Base-by-base conservation (phyloP, 2,113 vertebrate species). In the Poeciliopsis turrubarensis region DNA sequence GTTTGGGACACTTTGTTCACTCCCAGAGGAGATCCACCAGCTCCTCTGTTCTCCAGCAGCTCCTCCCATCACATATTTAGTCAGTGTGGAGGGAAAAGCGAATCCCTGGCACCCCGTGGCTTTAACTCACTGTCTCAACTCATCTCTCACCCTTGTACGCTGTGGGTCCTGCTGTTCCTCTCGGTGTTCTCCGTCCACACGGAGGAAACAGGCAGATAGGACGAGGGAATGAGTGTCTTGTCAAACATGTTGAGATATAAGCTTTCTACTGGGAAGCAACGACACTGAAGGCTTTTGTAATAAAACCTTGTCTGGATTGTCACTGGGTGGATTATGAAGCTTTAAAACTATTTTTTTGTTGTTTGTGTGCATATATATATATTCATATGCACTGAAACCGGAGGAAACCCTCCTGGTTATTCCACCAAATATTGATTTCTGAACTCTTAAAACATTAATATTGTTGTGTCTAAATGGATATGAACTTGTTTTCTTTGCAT, bases 41-140 rank as follows among this genome's bases (percentile, higher is more conserved):
- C 75, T 69, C 66, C 60, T 77, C 60, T 68, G 57, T 39, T 73
- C 83, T 65, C 57, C 63, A 8, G 32, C 77, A 71, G 76, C 75
- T 65, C 78, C 78, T 63, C 60, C 79, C 77, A 91, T 93, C 75
- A 92, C 92, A 92, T 91, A 93, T 92, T 93, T 68, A 93, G 76
- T 26, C 79, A 13, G 67, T 3, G 64, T 79, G 76, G 72, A 71
- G 71, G 75, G 75, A 83, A 83, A 82, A 60, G 68, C 22, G 8
- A 80, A 76, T 78, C 32, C 63, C 68, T 4, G 14, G 39, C 26
- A 65, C 60, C 37, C 74, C 15, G 25, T 63, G 71, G 63, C 68
- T 77, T 34, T 74, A 68, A 27, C 68, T 85, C 75, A 57, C 75
- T 72, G 30, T 77, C 70, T 81, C 72, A 17, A 41, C 65, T 66